Conservation (phyloP, 2,113 vertebrate genomes). For the Colossoma macropomum region DNA sequence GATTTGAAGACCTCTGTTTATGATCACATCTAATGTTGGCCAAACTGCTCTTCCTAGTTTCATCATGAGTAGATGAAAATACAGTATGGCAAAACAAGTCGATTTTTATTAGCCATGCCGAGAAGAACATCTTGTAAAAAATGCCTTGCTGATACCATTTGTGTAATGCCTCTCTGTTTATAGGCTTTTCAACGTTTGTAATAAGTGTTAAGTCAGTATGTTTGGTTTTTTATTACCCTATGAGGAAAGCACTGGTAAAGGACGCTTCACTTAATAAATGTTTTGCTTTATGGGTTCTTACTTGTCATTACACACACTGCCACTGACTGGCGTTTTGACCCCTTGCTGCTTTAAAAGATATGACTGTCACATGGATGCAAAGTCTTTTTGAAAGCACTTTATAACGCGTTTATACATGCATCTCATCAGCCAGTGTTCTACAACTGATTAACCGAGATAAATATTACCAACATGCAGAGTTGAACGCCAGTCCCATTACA, state of each 20-base stretch:
- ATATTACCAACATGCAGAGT: conserved; percentile 7
- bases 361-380: conserved; percentile 19
- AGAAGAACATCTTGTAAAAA: conserved; percentile 68
- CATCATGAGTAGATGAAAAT: conserved; percentile 42
- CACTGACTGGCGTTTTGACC: conserved; percentile 66
- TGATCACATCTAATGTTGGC: conserved; percentile 34
- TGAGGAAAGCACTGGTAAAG: conserved; percentile 70
- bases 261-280: conserved; percentile 72
- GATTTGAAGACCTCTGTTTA: conserved; percentile 7
- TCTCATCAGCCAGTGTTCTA: conserved; percentile 13
- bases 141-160: conserved; percentile 64
- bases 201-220: conserved; percentile 62
- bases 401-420: conserved; percentile 7
- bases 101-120: conserved; percentile 66
- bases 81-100: conserved; percentile 20
- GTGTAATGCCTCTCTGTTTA: conserved; percentile 74
- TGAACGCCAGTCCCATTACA: neutral
- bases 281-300: conserved; percentile 71
- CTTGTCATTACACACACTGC: conserved; percentile 56
- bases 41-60: conserved; percentile 34
- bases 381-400: conserved; percentile 7
- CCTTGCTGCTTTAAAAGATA: conserved; percentile 36
- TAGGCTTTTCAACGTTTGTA: conserved; percentile 73
- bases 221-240: conserved; percentile 71
- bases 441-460: conserved; percentile 18